Evolutionary conservation across 1,140 invertebrate species (phyloP), one percentile per base, ranked within the genome.

Genomic region (Musca domestica): DNA sequence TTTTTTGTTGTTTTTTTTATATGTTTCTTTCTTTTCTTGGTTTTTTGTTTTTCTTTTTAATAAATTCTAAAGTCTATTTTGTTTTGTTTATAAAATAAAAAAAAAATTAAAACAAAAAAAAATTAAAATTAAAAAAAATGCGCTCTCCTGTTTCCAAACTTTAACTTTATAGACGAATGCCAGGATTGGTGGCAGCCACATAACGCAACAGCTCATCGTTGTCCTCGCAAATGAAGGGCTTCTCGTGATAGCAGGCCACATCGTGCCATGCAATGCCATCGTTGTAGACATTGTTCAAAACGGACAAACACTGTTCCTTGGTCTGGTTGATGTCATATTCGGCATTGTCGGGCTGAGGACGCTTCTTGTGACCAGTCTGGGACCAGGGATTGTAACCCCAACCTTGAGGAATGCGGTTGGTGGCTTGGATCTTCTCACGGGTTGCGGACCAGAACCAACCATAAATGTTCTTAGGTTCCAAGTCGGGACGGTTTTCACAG

Each of bases 381-480:
- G 91, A 93, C 93, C 94, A 95, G 23, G 92, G 91, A 77, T 92
- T 93, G 87, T 91, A 93, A 58, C 75, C 76, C 78, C 79, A 83
- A n/a, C 76, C 77, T 74, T 77, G 74, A 51, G 85, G 85, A 66
- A 86, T 86, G 83, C 89, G 87, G 82, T 92, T 94, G 67, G 93
- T 95, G 41, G 93, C 89, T 54, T 92, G 83, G 83, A 95, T 91
- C 86, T 95, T 95, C 80, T 90, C 92, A 64, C 93, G 88, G 74
- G 92, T 94, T 41, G 91, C 91, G 9, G 93, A 95, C 93, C 93
- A 96, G 87, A 96, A 96, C 94, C 94, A 96, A 6, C 94, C 94
- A 74, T 89, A 90, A 51, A 95, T 76, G 70, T 87, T 88, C 79
- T 95, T 92, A 34, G 94, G 94, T 79, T 95, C 92, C 48, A 96